phyloP scores from a whole-genome alignment of 2,888 invertebrate species.

The Timandra comae region DNA sequence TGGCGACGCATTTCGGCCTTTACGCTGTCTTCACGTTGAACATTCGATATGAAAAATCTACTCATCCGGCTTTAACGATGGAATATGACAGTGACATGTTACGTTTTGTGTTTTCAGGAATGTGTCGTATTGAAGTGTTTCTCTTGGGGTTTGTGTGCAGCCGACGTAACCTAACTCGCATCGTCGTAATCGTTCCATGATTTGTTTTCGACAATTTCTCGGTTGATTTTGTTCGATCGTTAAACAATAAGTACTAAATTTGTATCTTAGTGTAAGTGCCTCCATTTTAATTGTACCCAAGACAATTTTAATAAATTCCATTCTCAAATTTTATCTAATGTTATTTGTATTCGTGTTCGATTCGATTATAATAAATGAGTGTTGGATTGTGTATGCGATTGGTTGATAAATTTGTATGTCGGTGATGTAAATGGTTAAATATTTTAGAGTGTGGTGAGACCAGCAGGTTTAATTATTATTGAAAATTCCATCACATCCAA shows the following conservation, averaged over 20 bases:
- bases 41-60: conserved; percentile 37
- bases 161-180: conserved; percentile 42
- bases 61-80: conserved; percentile 24
- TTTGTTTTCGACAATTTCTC: conserved; percentile 27
- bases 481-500: no score
- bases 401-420: no score
- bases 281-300: conserved; percentile 46
- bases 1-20: no score
- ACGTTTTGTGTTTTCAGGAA: conserved; percentile 58
- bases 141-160: conserved; percentile 52
- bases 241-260: conserved; percentile 41
- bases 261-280: conserved; percentile 57
- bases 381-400: no score
- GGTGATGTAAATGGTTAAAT: no score
- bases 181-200: conserved; percentile 22
- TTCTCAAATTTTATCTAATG: conserved; percentile 27
- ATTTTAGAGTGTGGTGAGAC: no score
- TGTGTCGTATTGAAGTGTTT: conserved; percentile 49
- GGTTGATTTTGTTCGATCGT: conserved; percentile 44
- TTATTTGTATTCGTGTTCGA: conserved; percentile 5
- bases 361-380: no score
- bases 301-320: conserved; percentile 45
- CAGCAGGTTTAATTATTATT: no score
- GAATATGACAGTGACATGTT: conserved; percentile 15
- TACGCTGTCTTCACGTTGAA: no score